phyloP scores from a whole-genome alignment of 2,113 vertebrate species.

The Polyodon spathula region DNA sequence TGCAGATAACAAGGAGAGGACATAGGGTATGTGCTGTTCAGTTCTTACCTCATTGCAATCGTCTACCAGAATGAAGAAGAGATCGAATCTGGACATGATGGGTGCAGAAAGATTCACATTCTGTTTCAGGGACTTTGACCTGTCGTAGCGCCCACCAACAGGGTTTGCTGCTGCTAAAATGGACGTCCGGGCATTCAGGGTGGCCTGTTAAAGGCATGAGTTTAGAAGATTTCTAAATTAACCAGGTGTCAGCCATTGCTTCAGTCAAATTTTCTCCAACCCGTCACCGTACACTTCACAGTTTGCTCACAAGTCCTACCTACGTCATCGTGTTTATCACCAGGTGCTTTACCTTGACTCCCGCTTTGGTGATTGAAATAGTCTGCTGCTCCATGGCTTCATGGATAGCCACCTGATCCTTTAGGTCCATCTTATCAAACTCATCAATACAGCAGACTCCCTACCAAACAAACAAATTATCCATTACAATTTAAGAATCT shows the following conservation, averaged over 20 bases:
- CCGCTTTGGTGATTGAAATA: constrained; percentile 97
- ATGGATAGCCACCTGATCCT: constrained; percentile 96
- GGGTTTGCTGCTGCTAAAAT: constrained; percentile 97
- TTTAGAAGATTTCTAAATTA: no score
- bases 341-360: constrained; percentile 74
- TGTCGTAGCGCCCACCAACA: constrained; percentile 80
- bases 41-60: constrained; percentile 89
- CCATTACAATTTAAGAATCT: neutral
- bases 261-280: no score
- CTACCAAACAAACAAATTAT: constrained; percentile 39
- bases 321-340: fast-evolving
- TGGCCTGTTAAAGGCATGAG: constrained; percentile 60
- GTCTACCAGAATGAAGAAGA: constrained; percentile 97
- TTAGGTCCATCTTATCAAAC: constrained; percentile 94
- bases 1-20: neutral
- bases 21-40: neutral
- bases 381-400: constrained; percentile 99
- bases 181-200: constrained; percentile 93
- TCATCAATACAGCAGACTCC: constrained; percentile 98
- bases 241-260: neutral
- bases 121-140: constrained; percentile 94
- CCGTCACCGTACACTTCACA: no score
- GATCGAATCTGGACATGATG: constrained; percentile 97
- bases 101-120: constrained; percentile 89
- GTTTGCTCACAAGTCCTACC: no score